A percentile compares a stretch with the other conserved stretches of the same genome.
Evolutionary conservation across 2,113 vertebrate genomes (phyloP).

Genomic region (Machaerirhynchus nigripectus): DNA sequence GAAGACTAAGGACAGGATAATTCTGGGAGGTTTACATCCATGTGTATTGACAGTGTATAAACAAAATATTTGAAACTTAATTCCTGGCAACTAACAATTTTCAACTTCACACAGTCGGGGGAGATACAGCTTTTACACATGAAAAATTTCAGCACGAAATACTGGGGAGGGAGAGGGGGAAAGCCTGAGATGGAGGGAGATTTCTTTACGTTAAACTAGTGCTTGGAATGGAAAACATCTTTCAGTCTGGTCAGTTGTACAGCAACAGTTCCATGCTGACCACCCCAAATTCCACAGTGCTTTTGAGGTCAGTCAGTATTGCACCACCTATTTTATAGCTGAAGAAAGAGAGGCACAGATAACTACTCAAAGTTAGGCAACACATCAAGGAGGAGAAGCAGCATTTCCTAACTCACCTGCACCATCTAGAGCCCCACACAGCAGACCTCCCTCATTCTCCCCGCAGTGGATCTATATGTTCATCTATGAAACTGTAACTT

Average conservation of each 20-base stretch:
- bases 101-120: background rate
- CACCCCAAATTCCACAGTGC: background rate
- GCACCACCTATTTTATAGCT: background rate
- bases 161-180: background rate
- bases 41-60: background rate
- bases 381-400: background rate
- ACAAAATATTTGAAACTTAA: background rate
- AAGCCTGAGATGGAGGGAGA: background rate
- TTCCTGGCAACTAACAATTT: background rate
- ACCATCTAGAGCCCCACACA: conserved; percentile 30
- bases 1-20: background rate
- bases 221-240: background rate
- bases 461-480: background rate
- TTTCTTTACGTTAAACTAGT: background rate
- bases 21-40: background rate
- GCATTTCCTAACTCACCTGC: conserved; percentile 40
- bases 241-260: background rate
- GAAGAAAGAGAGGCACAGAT: background rate
- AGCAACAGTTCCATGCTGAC: background rate
- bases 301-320: background rate
- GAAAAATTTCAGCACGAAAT: background rate
- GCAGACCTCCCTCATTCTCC: background rate
- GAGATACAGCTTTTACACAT: background rate
- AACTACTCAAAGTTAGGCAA: background rate
- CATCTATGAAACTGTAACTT: background rate